Base-by-base conservation (phyloP, 2,888 invertebrate genomes). In the Cybosia mesomella region DNA sequence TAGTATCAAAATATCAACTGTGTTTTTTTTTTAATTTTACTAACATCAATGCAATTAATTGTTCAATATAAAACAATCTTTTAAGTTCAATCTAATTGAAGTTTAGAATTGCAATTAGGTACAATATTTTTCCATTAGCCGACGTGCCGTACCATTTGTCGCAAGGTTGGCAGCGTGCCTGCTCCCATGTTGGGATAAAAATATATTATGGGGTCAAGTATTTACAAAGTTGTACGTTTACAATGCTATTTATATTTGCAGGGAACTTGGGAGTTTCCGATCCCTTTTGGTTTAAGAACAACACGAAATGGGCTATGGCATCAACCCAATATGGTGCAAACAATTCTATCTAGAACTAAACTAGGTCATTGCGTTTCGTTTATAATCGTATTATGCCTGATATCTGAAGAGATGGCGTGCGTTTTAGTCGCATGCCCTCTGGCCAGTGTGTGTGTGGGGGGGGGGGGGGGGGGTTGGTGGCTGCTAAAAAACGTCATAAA, bases 41-140 rank as follows among this genome's bases (percentile, higher is more conserved):
- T 21, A 28, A 28, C 28, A 22, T 59, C 22, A 59, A 36, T 11
- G 8, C 18, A 3, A 60, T 54, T 54, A 11, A n/a, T 21, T 21
- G 1, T 54, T 13, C 36, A 57, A 59, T 65, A 66, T 70, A 66
- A 63, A 71, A 34, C 54, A 60, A 73, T 22, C 36, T 22, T 54
- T 64, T 55, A 57, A 64, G 18, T 55, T 39, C 36, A 63, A 73
- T 73, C 66, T 71, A 64, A 76, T 76, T 71, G 76, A 71, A 68
- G 71, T 71, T 74, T 73, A 68, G 75, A 77, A 81, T 77, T 68
- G 43, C 71, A 77, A 82, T 80, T 82, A 80, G 70, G 69, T 73
- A 71, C 73, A 68, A 73, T 80, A 77, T 74, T 76, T 81, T 73
- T 80, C 75, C 74, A 80, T 82, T 82, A 81, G 73, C 53, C 32